These are phyloP conservation scores for Malurus splendens DNA, from an alignment of 2,797 vertebrate species.

Conservation along the genomic window DNA sequence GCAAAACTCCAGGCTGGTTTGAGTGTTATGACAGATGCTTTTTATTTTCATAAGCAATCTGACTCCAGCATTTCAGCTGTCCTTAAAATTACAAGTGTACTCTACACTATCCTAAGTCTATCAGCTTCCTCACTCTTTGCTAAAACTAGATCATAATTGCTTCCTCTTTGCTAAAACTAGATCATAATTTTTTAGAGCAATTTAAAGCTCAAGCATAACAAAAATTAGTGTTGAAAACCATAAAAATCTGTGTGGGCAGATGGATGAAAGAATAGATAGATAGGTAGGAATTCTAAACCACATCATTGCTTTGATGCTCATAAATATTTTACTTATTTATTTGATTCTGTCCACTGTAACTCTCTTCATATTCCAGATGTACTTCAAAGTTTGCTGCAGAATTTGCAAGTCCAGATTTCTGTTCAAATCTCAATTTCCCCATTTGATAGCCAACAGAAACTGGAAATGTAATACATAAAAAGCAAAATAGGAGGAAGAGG, in stretches of 20 bases:
- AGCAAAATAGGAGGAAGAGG: background rate
- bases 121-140: background rate
- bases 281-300: background rate
- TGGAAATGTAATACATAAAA: background rate
- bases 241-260: background rate
- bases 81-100: background rate
- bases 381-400: background rate
- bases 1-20: background rate
- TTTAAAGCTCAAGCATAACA: background rate
- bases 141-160: background rate
- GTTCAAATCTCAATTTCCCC: background rate
- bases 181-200: background rate
- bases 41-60: conserved; percentile 47
- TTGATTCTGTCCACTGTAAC: background rate
- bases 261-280: background rate
- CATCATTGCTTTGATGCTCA: background rate
- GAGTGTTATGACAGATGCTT: conserved; percentile 57
- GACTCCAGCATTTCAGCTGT: conserved; percentile 4
- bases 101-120: background rate
- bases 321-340: background rate
- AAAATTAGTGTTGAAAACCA: background rate
- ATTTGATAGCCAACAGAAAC: background rate
- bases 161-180: background rate
- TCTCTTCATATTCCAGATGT: background rate
- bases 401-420: background rate